Conservation (phyloP, 2,888 invertebrate genomes). For the Heliconius ismenius region DNA sequence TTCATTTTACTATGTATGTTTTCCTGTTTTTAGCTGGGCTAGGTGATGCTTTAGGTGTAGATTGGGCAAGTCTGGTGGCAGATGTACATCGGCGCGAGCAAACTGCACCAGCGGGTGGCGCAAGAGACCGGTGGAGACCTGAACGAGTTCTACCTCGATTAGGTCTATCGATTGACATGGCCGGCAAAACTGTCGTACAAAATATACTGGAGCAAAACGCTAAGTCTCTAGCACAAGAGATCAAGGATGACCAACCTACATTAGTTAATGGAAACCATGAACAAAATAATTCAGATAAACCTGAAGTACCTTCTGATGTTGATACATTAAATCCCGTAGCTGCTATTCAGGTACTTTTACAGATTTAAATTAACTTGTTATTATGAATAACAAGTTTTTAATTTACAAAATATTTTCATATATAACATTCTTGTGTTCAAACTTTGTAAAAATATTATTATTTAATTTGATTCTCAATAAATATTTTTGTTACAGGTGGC, state of each 20-base stretch:
- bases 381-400: no score
- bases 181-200: conserved; percentile 82
- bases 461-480: neutral
- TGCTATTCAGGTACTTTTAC: conserved; percentile 72
- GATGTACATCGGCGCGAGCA: conserved; percentile 85
- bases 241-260: conserved; percentile 50
- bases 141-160: conserved; percentile 89
- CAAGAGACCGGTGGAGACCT: conserved; percentile 90
- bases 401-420: no score
- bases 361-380: neutral
- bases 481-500: conserved; percentile 78
- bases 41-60: conserved; percentile 96
- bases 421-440: no score
- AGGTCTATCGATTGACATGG: conserved; percentile 90
- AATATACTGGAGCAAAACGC: conserved; percentile 66
- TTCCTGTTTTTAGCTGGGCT: conserved; percentile 78
- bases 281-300: conserved; percentile 48
- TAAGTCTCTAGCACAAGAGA: conserved; percentile 50
- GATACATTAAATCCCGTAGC: conserved; percentile 78
- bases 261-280: conserved; percentile 63
- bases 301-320: conserved; percentile 55
- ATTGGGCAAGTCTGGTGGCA: conserved; percentile 94
- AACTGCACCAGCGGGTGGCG: conserved; percentile 78
- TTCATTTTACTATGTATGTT: neutral
- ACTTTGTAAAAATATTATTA: no score